Evolutionary conservation across 1,140 invertebrate species (phyloP).

Genomic region (Spodoptera frugiperda): DNA sequence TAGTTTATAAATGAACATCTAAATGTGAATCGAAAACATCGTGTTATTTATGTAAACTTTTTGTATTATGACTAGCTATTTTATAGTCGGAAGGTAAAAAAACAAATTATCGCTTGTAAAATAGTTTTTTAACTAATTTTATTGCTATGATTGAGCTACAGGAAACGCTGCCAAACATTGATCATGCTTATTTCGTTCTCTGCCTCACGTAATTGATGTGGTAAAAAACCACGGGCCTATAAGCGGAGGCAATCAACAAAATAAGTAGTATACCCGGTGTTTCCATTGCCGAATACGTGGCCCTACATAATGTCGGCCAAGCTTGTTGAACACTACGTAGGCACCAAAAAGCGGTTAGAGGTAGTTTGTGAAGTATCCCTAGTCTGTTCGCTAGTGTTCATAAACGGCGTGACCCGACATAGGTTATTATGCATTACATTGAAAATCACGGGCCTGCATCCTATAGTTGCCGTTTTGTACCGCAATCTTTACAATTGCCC

Average conservation of each 20-base stretch:
- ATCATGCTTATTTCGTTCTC: slow-evolving; percentile 35
- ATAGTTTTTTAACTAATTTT: slow-evolving; percentile 3
- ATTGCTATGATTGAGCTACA: slow-evolving; percentile 28
- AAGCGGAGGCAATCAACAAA: slow-evolving; percentile 43
- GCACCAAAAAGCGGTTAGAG: slow-evolving; percentile 14
- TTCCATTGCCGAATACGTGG: slow-evolving; percentile 45
- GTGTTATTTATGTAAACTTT: too few species aligned
- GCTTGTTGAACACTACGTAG: slow-evolving; percentile 20
- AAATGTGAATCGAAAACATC: too few species aligned
- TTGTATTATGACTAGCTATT: too few species aligned
- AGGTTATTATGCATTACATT: slow-evolving; percentile 73
- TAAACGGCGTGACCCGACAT: slow-evolving; percentile 33
- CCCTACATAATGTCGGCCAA: slow-evolving; percentile 25
- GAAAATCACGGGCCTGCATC: slow-evolving; percentile 70
- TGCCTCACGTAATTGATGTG: slow-evolving; percentile 36
- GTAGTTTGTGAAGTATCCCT: slow-evolving; percentile 34
- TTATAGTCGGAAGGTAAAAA: not conserved
- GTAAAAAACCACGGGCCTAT: slow-evolving; percentile 42
- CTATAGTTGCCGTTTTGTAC: slow-evolving; percentile 53
- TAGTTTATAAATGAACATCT: slow-evolving; percentile 4
- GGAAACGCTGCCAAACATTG: slow-evolving; percentile 36
- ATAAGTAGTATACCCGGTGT: slow-evolving; percentile 39
- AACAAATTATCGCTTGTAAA: slow-evolving; percentile 4
- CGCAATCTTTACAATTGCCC: slow-evolving; percentile 65
- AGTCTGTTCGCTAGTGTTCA: slow-evolving; percentile 18